A percentile compares a stretch with the other conserved stretches of the same genome.
Conservation (phyloP, 2,797 vertebrate species). For the Mallotus villosus region DNA sequence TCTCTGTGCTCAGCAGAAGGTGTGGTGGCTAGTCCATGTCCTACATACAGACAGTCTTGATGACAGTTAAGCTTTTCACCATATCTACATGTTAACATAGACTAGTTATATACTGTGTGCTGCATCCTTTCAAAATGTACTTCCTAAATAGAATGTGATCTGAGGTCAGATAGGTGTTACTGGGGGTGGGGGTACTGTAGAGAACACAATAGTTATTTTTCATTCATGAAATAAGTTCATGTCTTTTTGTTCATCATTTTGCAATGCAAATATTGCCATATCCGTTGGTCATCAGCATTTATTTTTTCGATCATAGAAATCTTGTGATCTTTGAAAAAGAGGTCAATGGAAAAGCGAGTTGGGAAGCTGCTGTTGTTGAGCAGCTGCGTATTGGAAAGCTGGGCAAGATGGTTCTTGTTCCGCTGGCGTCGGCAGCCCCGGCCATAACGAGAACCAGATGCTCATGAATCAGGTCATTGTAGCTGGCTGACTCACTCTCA, state of each 20-base stretch:
- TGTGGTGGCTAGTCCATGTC: not conserved
- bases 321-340: constrained; percentile 68
- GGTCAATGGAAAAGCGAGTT: constrained; percentile 76
- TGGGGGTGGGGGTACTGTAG: too few species aligned
- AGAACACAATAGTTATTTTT: too few species aligned
- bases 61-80: too few species aligned
- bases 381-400: constrained; percentile 71
- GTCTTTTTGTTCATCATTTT: not conserved
- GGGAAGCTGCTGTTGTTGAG: constrained; percentile 71
- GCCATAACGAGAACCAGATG: constrained; percentile 81
- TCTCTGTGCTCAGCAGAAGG: not conserved
- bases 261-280: constrained; percentile 11
- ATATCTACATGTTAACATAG: too few species aligned
- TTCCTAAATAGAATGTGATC: too few species aligned
- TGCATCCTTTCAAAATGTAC: too few species aligned
- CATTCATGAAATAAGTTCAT: not conserved
- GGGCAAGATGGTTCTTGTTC: constrained; percentile 68
- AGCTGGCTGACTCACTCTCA: constrained; percentile 59
- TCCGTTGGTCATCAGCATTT: not conserved
- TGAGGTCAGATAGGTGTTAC: too few species aligned
- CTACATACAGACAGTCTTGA: too few species aligned
- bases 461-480: constrained; percentile 84
- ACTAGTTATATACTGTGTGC: too few species aligned
- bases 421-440: constrained; percentile 69
- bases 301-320: constrained; percentile 38